Base-by-base conservation (phyloP, 2,113 vertebrate species). In the Brachionichthys hirsutus region DNA sequence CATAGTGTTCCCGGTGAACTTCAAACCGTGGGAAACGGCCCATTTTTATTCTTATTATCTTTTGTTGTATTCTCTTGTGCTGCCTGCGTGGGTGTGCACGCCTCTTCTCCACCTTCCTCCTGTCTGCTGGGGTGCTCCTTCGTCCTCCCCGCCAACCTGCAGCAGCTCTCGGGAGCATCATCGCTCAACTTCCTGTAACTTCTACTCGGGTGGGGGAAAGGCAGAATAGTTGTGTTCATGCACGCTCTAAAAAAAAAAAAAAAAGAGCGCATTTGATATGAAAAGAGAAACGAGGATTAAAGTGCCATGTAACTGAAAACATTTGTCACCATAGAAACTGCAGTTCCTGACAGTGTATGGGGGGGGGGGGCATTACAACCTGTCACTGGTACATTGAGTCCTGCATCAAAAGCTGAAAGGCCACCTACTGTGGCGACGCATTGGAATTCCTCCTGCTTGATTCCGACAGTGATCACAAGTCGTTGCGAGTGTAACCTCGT, bases 391-490 rank as follows among this genome's bases (percentile, higher is more conserved):
- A 22, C 0, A 0, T 5, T 65, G 4, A 19, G 55, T 62, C n/a
- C 30, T 34, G 61, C 22, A 41, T 15, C 20, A 22, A 50, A 24
- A 62, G 20, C 22, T 12, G 3, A 15, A n/a, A 2, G 3, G 17
- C n/a, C 1, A 13, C 12, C 12, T 30, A 22, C 13, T 53, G 8
- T n/a, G n/a, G n/a, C 55, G 47, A 19, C 3, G 36, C 10, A n/a
- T 75, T 66, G 54, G 15, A 62, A 46, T 63, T 57, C 24, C 48
- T 47, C n/a, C n/a, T 30, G 38, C 19, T 44, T 34, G 69, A 64
- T 67, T 45, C 44, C 49, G 66, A 68, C 52, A 47, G 60, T 54
- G 70, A 78, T 83, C 36, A 57, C 60, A 68, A 62, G 41, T 50
- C 56, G 16, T 53, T 56, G 18, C 42, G 49, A 68, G 73, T 60